A percentile compares a stretch with the other conserved stretches of the same genome.
Evolutionary conservation across 2,888 invertebrate genomes (phyloP).

Genomic region (Apamea crenata): DNA sequence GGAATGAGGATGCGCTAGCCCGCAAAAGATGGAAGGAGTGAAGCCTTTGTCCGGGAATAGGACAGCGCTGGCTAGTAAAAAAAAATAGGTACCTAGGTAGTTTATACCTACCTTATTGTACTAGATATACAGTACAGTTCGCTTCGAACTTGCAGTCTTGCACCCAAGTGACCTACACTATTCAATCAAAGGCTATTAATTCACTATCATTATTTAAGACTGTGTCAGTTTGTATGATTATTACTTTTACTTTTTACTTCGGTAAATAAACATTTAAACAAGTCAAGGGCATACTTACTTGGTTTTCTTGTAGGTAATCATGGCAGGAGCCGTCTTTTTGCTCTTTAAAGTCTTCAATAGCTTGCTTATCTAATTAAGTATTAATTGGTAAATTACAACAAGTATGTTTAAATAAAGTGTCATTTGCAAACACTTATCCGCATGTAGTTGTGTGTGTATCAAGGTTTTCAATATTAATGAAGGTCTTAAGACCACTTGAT

Average conservation of each 20-base stretch:
- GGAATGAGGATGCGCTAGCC: no score
- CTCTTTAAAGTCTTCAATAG: neutral
- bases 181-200: neutral
- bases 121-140: neutral
- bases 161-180: neutral
- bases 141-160: neutral
- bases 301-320: neutral
- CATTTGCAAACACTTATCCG: neutral
- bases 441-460: no score
- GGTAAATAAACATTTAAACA: neutral
- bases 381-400: neutral
- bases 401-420: conserved; percentile 1
- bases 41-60: no score
- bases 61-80: no score
- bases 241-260: neutral
- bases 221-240: neutral
- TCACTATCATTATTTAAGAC: neutral
- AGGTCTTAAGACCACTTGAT: neutral
- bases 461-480: neutral
- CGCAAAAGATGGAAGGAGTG: no score
- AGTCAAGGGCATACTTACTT: neutral
- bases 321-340: neutral
- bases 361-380: neutral
- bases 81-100: no score
- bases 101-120: neutral